A percentile compares a stretch with the other conserved stretches of the same genome.
Conservation (phyloP, 1,140 invertebrate species). For the Stegodyphus mimosarum region DNA sequence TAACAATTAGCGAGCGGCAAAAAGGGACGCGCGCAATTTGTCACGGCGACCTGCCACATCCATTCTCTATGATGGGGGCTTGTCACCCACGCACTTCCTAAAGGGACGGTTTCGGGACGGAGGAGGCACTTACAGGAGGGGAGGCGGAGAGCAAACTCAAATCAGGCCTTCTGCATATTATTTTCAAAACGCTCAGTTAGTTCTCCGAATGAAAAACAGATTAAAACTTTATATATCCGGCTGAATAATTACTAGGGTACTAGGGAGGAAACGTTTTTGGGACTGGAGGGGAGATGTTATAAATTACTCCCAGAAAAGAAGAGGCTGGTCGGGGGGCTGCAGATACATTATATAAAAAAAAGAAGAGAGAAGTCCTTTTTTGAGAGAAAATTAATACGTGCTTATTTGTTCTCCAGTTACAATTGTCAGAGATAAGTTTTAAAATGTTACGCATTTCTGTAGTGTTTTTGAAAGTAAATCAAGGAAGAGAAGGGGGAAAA, state of each 20-base stretch:
- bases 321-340: neutral
- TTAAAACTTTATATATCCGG: slow-evolving; percentile 58
- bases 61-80: slow-evolving; percentile 47
- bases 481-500: slow-evolving; percentile 10
- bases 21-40: slow-evolving; percentile 50
- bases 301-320: slow-evolving; percentile 37
- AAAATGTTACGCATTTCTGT: slow-evolving; percentile 15
- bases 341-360: slow-evolving; percentile 30
- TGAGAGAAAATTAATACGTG: slow-evolving; percentile 58
- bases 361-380: slow-evolving; percentile 36
- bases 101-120: neutral
- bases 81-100: slow-evolving; percentile 41
- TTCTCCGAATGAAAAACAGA: slow-evolving; percentile 52
- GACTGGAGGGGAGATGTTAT: slow-evolving; percentile 22
- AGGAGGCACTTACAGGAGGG: neutral
- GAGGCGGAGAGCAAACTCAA: neutral
- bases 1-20: slow-evolving; percentile 54
- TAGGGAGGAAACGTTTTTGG: slow-evolving; percentile 30
- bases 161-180: slow-evolving; percentile 47
- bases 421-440: slow-evolving; percentile 56
- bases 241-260: slow-evolving; percentile 35
- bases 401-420: slow-evolving; percentile 51
- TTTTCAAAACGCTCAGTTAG: slow-evolving; percentile 50
- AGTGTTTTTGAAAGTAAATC: slow-evolving; percentile 43
- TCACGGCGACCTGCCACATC: slow-evolving; percentile 47